Evolutionary conservation across 2,888 invertebrate species (phyloP).

Genomic region (Patella depressa): DNA sequence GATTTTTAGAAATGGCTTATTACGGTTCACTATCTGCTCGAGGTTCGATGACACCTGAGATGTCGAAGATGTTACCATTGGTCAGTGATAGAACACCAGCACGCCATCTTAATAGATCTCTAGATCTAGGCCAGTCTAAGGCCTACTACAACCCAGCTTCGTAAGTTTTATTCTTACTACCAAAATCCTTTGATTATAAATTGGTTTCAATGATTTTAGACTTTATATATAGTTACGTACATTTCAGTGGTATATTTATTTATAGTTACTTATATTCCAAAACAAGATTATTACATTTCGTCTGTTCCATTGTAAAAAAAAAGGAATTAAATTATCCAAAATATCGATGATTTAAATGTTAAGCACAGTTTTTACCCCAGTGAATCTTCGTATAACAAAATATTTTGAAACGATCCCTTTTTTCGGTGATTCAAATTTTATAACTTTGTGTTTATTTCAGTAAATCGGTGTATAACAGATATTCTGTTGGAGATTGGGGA

Average conservation of each 20-base stretch:
- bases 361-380: no score
- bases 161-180: constrained; percentile 36
- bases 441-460: constrained; percentile 38
- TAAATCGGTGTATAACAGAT: constrained; percentile 80
- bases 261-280: no score
- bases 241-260: no score
- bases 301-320: not conserved
- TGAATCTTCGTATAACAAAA: no score
- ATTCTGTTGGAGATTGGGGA: constrained; percentile 91
- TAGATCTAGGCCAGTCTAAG: constrained; percentile 60
- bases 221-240: no score
- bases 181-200: no score
- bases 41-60: constrained; percentile 34
- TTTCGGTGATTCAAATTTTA: no score
- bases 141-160: constrained; percentile 67
- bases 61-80: constrained; percentile 56
- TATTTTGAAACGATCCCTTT: not conserved
- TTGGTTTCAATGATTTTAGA: no score
- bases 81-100: constrained; percentile 61
- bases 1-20: no score
- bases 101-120: constrained; percentile 52
- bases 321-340: not conserved
- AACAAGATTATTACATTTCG: no score
- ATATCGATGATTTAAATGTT: no score
- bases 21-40: no score